Evolutionary conservation across 2,113 vertebrate species (phyloP).

Genomic region (Anguilla rostrata): DNA sequence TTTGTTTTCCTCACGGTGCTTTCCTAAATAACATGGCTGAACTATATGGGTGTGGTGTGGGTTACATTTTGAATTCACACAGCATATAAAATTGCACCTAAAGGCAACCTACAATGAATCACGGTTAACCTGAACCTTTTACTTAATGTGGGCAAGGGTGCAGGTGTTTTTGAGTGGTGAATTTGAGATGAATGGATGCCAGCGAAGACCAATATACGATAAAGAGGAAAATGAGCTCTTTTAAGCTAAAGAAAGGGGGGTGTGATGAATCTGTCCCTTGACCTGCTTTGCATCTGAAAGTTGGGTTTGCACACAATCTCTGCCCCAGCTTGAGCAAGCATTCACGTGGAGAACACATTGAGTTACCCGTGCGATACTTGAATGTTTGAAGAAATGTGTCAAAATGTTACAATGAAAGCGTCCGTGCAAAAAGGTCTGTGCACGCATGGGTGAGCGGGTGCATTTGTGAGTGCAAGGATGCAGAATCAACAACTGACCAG

Average conservation of each 20-base stretch:
- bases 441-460: background rate
- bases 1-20: background rate
- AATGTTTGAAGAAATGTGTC: background rate
- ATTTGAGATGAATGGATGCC: background rate
- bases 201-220: background rate
- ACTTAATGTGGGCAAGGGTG: background rate
- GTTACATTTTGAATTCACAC: background rate
- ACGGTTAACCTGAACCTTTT: background rate
- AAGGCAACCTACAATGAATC: background rate
- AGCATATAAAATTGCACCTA: background rate
- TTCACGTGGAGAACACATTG: background rate
- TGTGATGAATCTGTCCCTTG: background rate
- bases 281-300: constrained; percentile 2
- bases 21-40: background rate
- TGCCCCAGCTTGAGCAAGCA: background rate
- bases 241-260: background rate
- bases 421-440: background rate
- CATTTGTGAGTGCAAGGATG: background rate
- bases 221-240: background rate
- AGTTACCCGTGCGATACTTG: background rate
- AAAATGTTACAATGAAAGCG: background rate
- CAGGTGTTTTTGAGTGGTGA: background rate
- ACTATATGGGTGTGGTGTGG: background rate
- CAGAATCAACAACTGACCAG: background rate
- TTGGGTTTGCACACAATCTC: background rate